Conservation (phyloP, 2,888 invertebrate genomes). For the Nymphalis urticae region DNA sequence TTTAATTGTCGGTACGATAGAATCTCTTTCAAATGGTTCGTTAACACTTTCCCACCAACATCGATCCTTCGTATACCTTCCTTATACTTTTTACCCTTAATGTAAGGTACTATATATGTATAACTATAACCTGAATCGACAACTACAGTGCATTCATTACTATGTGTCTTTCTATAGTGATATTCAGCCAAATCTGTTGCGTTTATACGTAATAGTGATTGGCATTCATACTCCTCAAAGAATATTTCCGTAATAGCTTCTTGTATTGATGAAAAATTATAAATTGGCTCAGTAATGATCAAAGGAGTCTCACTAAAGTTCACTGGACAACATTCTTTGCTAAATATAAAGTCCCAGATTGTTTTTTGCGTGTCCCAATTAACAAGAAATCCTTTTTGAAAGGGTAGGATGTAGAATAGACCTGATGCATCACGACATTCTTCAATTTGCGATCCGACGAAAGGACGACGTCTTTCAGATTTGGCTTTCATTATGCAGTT, state of each 20-base stretch:
- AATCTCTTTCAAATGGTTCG: conserved; percentile 98
- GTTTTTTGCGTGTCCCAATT: conserved; percentile 98
- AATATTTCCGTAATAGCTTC: conserved; percentile 97
- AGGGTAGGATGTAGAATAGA: conserved; percentile 95
- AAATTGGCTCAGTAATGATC: conserved; percentile 95
- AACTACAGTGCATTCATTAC: conserved; percentile 87
- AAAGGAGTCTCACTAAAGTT: conserved; percentile 89
- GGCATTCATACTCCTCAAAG: conserved; percentile 98
- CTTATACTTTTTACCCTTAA: conserved; percentile 86
- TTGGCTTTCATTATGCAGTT: conserved; percentile 99
- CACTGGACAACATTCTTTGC: conserved; percentile 90
- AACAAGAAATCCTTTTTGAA: conserved; percentile 96
- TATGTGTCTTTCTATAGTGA: conserved; percentile 80
- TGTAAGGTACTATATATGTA: conserved; percentile 96
- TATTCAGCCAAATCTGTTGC: conserved; percentile 91
- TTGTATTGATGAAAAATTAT: conserved; percentile 95
- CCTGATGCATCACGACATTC: conserved; percentile 98
- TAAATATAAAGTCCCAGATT: conserved; percentile 97
- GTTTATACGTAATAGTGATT: conserved; percentile 89
- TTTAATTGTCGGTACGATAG: conserved; percentile 97
- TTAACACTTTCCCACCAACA: conserved; percentile 97
- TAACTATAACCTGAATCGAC: conserved; percentile 98
- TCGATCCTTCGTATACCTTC: conserved; percentile 91
- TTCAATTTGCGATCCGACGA: conserved; percentile 95
- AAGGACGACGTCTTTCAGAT: conserved; percentile 95